Evolutionary conservation across 2,113 vertebrate genomes (phyloP).

Genomic region (Gobius niger): DNA sequence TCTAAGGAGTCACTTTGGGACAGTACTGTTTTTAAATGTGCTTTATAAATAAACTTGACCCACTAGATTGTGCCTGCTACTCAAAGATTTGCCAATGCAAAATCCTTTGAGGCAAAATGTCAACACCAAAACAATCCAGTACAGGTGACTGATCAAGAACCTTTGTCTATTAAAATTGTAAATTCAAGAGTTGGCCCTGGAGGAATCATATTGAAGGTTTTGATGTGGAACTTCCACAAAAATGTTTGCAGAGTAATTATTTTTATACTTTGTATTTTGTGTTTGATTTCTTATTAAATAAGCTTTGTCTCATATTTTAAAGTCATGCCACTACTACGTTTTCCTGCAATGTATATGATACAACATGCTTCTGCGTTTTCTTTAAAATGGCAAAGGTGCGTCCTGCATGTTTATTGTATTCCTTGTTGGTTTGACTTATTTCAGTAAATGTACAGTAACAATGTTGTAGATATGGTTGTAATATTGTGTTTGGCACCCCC

Average conservation of each 20-base stretch:
- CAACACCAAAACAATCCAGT: no score
- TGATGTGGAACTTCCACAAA: conserved; percentile 47
- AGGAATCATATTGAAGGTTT: conserved; percentile 21
- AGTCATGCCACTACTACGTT: neutral
- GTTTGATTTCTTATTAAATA: conserved; percentile 26
- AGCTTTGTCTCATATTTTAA: conserved; percentile 17
- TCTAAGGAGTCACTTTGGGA: no score
- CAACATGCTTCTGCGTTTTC: neutral
- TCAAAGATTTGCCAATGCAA: no score
- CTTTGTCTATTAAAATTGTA: no score
- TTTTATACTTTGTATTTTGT: conserved; percentile 75
- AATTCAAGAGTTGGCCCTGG: no score
- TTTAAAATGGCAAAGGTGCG: conserved; percentile 20
- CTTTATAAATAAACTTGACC: no score
- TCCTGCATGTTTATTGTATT: conserved; percentile 56
- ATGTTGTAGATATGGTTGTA: neutral
- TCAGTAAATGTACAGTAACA: neutral
- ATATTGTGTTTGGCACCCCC: conserved; percentile 24
- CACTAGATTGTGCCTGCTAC: no score
- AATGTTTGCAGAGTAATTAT: conserved; percentile 74
- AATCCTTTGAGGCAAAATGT: no score
- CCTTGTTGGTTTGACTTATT: conserved; percentile 1
- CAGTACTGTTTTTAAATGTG: no score
- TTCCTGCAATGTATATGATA: conserved; percentile 12
- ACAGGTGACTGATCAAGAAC: no score